These are phyloP conservation scores for Paedocypris sp. DNA, from an alignment of 2,113 vertebrate genomes.

Conservation along the genomic window DNA sequence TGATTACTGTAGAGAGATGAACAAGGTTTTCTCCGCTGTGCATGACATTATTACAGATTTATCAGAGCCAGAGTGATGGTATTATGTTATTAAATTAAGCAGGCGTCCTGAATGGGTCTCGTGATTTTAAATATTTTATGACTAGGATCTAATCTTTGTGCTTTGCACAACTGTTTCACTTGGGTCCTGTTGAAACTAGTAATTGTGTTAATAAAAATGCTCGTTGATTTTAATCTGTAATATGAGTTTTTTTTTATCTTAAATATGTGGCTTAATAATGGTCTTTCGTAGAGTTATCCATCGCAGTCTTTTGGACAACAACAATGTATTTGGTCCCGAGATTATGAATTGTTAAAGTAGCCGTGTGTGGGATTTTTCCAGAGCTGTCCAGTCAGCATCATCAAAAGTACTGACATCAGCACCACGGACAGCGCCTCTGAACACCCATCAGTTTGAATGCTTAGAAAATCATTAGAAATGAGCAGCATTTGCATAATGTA, in stretches of 20 bases:
- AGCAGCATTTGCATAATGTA: not conserved
- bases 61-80: not conserved
- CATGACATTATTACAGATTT: conserved; percentile 14
- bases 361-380: not conserved
- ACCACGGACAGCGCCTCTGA: not conserved
- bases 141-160: not conserved
- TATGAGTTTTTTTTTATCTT: not conserved
- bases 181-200: not conserved
- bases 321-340: not conserved
- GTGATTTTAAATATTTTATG: conserved; percentile 24
- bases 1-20: conserved; percentile 21
- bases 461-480: not conserved
- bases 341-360: conserved; percentile 9
- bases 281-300: not conserved
- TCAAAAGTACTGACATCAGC: not conserved
- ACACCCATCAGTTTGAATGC: not conserved
- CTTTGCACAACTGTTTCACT: not conserved
- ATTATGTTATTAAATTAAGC: conserved; percentile 4
- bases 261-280: not conserved
- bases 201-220: not conserved
- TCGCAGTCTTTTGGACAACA: not conserved
- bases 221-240: not conserved
- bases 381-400: conserved; percentile 13
- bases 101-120: not conserved
- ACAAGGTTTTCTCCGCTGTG: conserved; percentile 25